Base-by-base conservation (phyloP, 2,113 vertebrate species). In the Polyodon spathula region DNA sequence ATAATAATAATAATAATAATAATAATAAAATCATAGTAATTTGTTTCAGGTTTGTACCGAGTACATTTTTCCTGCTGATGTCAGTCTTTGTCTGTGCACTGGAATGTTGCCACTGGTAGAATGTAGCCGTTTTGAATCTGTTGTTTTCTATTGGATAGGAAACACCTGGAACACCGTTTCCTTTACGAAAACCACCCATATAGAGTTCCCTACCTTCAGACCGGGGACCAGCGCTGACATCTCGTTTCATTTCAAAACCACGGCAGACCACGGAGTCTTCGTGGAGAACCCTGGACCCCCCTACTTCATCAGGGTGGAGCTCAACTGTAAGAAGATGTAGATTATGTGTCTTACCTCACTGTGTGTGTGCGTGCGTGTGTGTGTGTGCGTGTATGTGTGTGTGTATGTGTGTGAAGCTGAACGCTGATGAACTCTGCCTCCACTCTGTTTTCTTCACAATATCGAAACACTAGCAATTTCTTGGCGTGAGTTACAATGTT, bases 201-300 rank as follows among this genome's bases (percentile, higher is more conserved):
- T 99, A n/a, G 82, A 90, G 56, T 98, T 97, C 59, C 95, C 95
- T 50, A 87, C 94, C 9, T 93, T 98, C 74, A 87, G 63, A n/a
- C 89, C 93, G 8, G 93, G 92, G 67, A 81, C 88, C 63, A 97
- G 89, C n/a, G 87, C 89, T 0, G 96, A 99, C 69, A 89, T 98
- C 72, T 96, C 93, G 67, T 97, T 99, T 80, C 94, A 94, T 86
- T 99, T 99, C 79, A 93, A 93, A 80, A 98, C 96, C 53, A 95
- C 95, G 0, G 85, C 93, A 6, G 78, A 67, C 2, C 81, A 90
- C 0, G 87, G 95, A 0, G 94, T 95, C 71, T 98, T 98, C 75
- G 69, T 99, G 60, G 96, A 98, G 76, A 97, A 92, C 55, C 89
- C 89, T 0, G 91, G 83, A 2, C 82, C 85, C 16, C 77, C 83